Evolutionary conservation across 2,797 vertebrate species (phyloP), one percentile per base, ranked within the genome.

Genomic region (Chelon labrosus): DNA sequence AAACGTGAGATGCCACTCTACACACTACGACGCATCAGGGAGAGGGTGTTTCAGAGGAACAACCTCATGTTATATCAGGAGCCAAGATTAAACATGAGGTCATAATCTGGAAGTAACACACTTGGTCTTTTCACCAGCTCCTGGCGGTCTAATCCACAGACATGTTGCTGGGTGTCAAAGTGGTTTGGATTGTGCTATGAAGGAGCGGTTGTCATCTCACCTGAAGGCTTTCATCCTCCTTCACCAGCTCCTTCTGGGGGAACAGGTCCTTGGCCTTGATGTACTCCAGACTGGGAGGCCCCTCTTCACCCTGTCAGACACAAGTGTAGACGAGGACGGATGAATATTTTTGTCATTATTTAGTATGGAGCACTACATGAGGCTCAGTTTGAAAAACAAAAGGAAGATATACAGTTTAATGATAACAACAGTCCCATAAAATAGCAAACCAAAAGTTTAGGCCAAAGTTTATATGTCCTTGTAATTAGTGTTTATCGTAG

Each of bases 261-360:
- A 99, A 99, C 91, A 99, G 95, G 93, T 99, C 98, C 94, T 99
- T 99, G 88, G 98, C 97, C 95, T 99, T 98, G 93, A 99, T 99
- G 88, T 99, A 99, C 95, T 99, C 98, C 97, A 99, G 96, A 95
- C 98, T 99, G 94, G 98, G 98, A 89, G 98, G 97, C 73, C 97
- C 97, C 82, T 99, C 98, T 94, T 99, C 98, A 96, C 98, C 98
- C 98, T 99, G 88, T 17, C 22, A 91, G 69, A 75, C 49, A 80
- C 69, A 75, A 76, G 70, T 4, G 7, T 62, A 75, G 49, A 57
- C 51, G 39, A 55, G 59, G 35, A 71, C 59, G 55, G 44, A 46
- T 53, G 19, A 65, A 66, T 47, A 54, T 3, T 7, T 11, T 1
- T n/a, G 42, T 54, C 7, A 22, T 57, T 10, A 55, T 50, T 38